phyloP scores from a whole-genome alignment of 1,140 invertebrate species.

The Drosophila lacteicornis region DNA sequence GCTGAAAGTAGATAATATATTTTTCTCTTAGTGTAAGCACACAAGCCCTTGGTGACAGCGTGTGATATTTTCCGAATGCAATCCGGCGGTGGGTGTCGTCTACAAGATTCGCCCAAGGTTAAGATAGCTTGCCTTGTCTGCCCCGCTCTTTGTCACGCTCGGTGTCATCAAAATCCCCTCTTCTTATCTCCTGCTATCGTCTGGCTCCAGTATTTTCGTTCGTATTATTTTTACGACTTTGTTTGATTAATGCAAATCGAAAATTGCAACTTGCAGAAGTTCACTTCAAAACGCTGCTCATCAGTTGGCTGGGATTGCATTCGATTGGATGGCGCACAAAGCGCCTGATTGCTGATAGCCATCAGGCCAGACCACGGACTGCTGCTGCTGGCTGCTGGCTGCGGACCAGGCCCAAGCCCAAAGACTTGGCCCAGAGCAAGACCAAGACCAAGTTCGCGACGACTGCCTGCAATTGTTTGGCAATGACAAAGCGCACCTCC shows the following conservation, averaged over 20 bases:
- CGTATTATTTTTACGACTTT: conserved; percentile 59
- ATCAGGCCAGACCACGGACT: conserved; percentile 54
- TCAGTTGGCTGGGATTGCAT: conserved; percentile 41
- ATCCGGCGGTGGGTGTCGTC: conserved; percentile 40
- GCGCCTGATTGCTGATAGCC: conserved; percentile 82
- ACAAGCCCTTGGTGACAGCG: conserved; percentile 60
- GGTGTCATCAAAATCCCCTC: conserved; percentile 18
- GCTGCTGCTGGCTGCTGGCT: no score
- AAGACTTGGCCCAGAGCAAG: conserved; percentile 6
- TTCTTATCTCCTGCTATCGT: conserved; percentile 51
- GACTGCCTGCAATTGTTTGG: conserved; percentile 75
- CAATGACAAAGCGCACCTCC: conserved; percentile 83
- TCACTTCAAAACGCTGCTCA: conserved; percentile 53
- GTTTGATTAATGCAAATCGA: conserved; percentile 67
- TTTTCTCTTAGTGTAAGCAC: neutral
- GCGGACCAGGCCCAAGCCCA: conserved; percentile 25
- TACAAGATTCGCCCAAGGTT: conserved; percentile 52
- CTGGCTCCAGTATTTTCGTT: conserved; percentile 33
- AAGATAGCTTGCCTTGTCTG: conserved; percentile 32
- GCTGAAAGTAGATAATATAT: no score
- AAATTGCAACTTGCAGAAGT: conserved; percentile 64
- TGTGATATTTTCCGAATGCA: conserved; percentile 72
- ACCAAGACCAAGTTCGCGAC: conserved; percentile 47
- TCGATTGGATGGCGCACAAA: conserved; percentile 70
- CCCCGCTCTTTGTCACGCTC: conserved; percentile 14